A percentile compares a stretch with the other conserved stretches of the same genome.
Evolutionary conservation across 2,113 vertebrate genomes (phyloP).

Genomic region (Microcebus tavaratra): DNA sequence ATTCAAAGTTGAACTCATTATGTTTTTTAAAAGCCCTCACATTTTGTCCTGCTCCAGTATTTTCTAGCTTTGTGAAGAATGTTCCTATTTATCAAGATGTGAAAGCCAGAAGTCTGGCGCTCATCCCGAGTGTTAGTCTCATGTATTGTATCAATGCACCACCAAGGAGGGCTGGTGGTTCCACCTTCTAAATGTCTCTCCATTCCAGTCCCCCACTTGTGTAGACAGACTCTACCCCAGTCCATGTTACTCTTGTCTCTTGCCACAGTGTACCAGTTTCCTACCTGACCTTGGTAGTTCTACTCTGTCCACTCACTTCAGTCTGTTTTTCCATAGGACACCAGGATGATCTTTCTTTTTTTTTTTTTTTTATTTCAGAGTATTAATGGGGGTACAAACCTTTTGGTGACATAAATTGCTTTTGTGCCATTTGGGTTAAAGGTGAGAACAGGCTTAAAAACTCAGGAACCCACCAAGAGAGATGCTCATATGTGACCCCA

Average conservation of each 20-base stretch:
- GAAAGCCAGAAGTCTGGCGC: background rate
- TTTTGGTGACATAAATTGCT: no score
- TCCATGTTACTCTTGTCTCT: background rate
- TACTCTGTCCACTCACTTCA: background rate
- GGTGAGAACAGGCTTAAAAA: background rate
- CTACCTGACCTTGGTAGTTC: background rate
- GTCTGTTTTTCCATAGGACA: background rate
- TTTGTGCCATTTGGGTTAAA: no score
- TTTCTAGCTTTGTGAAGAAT: background rate
- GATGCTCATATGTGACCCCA: background rate
- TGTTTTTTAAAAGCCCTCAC: background rate
- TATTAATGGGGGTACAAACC: no score
- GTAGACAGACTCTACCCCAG: no score
- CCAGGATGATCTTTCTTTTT: background rate
- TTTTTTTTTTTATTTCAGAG: no score
- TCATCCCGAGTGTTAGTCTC: background rate
- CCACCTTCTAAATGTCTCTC: background rate
- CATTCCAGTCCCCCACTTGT: background rate
- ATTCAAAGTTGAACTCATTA: background rate
- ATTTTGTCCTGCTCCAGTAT: background rate
- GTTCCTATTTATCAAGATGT: background rate
- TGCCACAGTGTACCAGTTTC: background rate
- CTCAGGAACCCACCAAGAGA: background rate
- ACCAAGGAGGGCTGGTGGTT: background rate
- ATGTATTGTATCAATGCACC: background rate